phyloP scores from a whole-genome alignment of 2,888 invertebrate species.

The Acanthosepion pharaonis region DNA sequence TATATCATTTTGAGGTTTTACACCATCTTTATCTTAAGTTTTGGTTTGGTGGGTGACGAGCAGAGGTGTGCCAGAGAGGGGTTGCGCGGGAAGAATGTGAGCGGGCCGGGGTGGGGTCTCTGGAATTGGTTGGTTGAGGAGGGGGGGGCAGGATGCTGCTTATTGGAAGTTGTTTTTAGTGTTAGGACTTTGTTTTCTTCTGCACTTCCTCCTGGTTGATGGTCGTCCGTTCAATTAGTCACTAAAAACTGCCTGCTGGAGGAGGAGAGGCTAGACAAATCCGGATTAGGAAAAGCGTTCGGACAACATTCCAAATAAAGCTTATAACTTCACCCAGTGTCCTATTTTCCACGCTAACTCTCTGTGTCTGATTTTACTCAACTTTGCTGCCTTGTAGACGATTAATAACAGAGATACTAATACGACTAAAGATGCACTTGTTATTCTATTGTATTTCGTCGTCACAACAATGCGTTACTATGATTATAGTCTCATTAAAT shows the following conservation, averaged over 20 bases:
- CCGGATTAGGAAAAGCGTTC: constrained; percentile 1
- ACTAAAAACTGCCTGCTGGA: background rate
- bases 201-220: background rate
- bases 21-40: constrained; percentile 33
- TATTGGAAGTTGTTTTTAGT: constrained; percentile 5
- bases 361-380: background rate
- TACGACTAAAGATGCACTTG: too few relatives aligned
- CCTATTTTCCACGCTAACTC: background rate
- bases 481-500: too few relatives aligned
- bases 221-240: constrained; percentile 6
- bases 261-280: background rate
- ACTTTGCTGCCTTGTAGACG: background rate
- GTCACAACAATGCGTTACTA: too few relatives aligned
- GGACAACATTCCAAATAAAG: background rate
- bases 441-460: too few relatives aligned
- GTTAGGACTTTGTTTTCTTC: background rate
- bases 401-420: background rate
- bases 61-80: background rate
- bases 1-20: constrained; percentile 33
- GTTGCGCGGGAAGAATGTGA: background rate
- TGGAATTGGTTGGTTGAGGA: background rate
- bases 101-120: background rate
- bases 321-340: constrained; percentile 21
- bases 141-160: background rate
- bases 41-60: background rate